Conservation (phyloP, 2,797 vertebrate genomes). For the Typhlichthys subterraneus region DNA sequence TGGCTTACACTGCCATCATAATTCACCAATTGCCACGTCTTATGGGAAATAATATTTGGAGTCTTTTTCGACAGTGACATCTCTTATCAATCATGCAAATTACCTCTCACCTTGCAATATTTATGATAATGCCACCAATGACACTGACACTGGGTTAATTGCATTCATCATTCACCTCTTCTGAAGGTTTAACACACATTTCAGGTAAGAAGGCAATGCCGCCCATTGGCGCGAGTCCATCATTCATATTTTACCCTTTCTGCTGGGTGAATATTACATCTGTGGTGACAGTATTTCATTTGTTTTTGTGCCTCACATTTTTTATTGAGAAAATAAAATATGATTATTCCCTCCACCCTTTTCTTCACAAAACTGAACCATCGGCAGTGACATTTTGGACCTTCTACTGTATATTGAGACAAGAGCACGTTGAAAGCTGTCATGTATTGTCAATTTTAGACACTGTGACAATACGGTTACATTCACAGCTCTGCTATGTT, state of each 20-base stretch:
- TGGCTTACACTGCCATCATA: not conserved
- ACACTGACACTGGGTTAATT: constrained; percentile 62
- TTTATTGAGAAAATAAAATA: constrained; percentile 23
- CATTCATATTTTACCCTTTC: constrained; percentile 46
- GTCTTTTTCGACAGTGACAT: constrained; percentile 41
- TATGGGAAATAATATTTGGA: constrained; percentile 39
- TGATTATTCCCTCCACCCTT: not conserved
- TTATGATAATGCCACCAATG: constrained; percentile 67
- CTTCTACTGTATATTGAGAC: not conserved
- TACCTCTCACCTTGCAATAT: constrained; percentile 66
- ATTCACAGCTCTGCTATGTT: constrained; percentile 5
- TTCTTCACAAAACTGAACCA: constrained; percentile 17
- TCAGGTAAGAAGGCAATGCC: constrained; percentile 38
- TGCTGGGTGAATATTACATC: constrained; percentile 47
- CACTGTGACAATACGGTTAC: not conserved
- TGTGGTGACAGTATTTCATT: constrained; percentile 44
- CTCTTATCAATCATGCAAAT: constrained; percentile 69
- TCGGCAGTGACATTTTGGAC: not conserved
- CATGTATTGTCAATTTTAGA: not conserved
- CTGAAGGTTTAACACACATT: constrained; percentile 49
- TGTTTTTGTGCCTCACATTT: constrained; percentile 16
- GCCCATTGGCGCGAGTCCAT: constrained; percentile 32
- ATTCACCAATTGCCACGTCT: constrained; percentile 9
- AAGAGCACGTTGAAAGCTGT: no score
- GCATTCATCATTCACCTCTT: constrained; percentile 63